phyloP scores from a whole-genome alignment of 2,797 vertebrate genomes.

The Gymnopithys bicolor region DNA sequence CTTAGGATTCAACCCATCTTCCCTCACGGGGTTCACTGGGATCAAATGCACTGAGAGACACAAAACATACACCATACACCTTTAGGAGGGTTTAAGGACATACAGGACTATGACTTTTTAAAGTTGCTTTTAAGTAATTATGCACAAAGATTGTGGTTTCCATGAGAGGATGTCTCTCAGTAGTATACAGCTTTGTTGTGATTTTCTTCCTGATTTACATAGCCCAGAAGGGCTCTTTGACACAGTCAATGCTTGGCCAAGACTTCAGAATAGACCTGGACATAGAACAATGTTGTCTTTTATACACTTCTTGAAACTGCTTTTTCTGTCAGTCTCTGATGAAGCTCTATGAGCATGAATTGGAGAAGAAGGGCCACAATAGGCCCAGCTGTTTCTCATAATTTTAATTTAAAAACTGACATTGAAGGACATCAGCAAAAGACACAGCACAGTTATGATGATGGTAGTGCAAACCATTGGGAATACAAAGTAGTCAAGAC shows the following conservation, averaged over 20 bases:
- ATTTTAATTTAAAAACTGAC: background rate
- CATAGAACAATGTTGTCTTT: background rate
- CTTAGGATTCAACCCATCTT: constrained; percentile 81
- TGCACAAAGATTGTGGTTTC: background rate
- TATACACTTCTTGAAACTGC: background rate
- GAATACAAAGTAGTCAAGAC: background rate
- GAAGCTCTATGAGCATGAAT: background rate
- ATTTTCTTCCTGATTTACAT: background rate
- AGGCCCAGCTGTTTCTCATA: background rate
- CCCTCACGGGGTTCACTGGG: constrained; percentile 80
- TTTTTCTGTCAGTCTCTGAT: background rate
- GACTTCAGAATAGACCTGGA: background rate
- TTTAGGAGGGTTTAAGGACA: background rate
- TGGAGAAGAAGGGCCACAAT: background rate
- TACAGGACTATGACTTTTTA: rapidly evolving
- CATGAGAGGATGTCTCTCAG: background rate
- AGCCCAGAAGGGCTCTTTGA: background rate
- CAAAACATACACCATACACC: background rate
- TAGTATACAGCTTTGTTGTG: rapidly evolving
- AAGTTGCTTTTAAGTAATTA: background rate
- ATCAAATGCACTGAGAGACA: constrained; percentile 87
- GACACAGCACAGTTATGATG: background rate
- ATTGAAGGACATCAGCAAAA: background rate
- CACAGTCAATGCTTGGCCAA: background rate
- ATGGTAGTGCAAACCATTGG: background rate